Evolutionary conservation across 2,113 vertebrate genomes (phyloP).

Genomic region (Pluvialis apricaria): DNA sequence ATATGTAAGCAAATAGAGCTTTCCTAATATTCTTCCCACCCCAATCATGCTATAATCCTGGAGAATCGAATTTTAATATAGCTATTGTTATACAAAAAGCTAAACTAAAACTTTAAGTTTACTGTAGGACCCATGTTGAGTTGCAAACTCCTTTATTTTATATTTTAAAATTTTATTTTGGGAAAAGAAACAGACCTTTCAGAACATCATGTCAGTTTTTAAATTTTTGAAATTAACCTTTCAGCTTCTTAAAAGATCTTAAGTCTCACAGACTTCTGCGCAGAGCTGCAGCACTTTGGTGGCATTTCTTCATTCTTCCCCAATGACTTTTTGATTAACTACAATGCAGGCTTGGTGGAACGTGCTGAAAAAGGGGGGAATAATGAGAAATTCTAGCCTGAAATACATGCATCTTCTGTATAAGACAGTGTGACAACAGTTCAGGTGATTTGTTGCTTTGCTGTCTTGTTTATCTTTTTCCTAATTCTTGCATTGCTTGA

Average conservation of each 20-base stretch:
- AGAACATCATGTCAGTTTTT: not conserved
- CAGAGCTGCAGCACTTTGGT: not conserved
- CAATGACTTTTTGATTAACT: not conserved
- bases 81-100: not conserved
- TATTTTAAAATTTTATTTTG: not conserved
- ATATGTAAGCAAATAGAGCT: not conserved
- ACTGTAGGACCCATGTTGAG: not conserved
- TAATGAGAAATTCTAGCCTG: not conserved
- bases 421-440: not conserved
- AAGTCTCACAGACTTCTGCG: fast-evolving
- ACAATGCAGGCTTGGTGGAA: not conserved
- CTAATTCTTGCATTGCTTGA: not conserved
- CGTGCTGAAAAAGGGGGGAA: not conserved
- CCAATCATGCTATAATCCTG: not conserved
- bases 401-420: not conserved
- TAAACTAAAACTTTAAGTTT: not conserved
- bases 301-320: not conserved
- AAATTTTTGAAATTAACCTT: not conserved
- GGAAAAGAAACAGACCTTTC: not conserved
- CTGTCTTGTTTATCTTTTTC: not conserved
- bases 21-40: not conserved
- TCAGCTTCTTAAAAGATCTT: not conserved
- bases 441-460: not conserved
- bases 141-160: not conserved
- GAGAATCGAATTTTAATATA: not conserved